Evolutionary conservation across 37 sponge, comb jelly and placozoan species (phyloP), one percentile per base, ranked within the genome.

Genomic region (Tethya wilhelma): DNA sequence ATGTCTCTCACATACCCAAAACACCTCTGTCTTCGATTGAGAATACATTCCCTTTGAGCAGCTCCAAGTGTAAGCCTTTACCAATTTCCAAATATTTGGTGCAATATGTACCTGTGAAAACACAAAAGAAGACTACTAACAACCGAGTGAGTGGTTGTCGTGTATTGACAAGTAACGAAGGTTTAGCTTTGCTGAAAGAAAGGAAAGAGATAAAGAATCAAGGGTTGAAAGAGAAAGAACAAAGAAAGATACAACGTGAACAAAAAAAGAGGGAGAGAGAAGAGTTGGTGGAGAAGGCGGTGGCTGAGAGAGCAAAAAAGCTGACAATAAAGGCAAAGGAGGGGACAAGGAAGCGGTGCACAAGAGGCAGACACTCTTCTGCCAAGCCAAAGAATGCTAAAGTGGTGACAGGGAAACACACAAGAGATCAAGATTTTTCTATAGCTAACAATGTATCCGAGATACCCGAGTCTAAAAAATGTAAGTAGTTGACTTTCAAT

Each of bases 161-260:
- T 19, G 55, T 49, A 49, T 17, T 49, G 9, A 49, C 55, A 19
- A 49, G 55, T 49, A 19, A 9, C 55, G 62, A 60, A 20, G 62
- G 25, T 7, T 6, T 60, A 26, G 62, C 62, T 60, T 26, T 60
- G n/a, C 25, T 60, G 77, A 40, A 53, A 53, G 22, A 26, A 56
- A 32, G 37, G 56, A 44, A 37, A 69, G 58, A 56, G 41, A 56
- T 31, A 32, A 56, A 40, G 17, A 60, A 64, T 34, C 64, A 62
- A 63, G 42, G 77, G 44, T 64, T 42, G 65, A 23, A 29, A 69
- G 72, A 67, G 68, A 49, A 36, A 34, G 39, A 67, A 20, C 59
- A 71, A 31, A 37, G 31, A 23, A 17, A 55, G 58, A 30, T n/a
- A 37, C 64, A 29, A 37, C 32, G 72, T 56, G 85, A 75, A 69